These are phyloP conservation scores for Drosophila tanythrix DNA, from an alignment of 2,888 invertebrate species.

Conservation along the genomic window DNA sequence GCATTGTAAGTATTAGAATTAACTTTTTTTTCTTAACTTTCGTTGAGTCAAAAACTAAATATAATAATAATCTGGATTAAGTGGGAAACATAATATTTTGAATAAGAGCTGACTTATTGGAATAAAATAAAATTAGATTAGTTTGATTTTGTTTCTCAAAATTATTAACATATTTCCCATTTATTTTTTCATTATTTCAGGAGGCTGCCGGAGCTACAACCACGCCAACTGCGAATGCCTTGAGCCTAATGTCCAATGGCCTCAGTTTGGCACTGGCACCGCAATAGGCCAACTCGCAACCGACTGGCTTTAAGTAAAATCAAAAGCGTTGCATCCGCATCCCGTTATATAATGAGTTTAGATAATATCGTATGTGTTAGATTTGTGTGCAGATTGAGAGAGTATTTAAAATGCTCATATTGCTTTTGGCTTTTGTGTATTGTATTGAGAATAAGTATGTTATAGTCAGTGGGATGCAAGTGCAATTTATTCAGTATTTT, in stretches of 20 bases:
- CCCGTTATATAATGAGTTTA: slow-evolving; percentile 17
- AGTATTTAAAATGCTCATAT: slow-evolving; percentile 52
- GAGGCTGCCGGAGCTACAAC: slow-evolving; percentile 55
- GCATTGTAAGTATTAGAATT: slow-evolving; percentile 83
- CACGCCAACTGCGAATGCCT: slow-evolving; percentile 62
- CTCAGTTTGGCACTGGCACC: slow-evolving; percentile 82
- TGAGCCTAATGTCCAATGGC: slow-evolving; percentile 82
- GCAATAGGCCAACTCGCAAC: slow-evolving; percentile 62
- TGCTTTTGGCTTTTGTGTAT: slow-evolving; percentile 45
- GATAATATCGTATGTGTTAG: slow-evolving; percentile 9
- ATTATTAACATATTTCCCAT: background rate
- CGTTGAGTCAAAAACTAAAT: too few relatives aligned
- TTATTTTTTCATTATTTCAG: slow-evolving; percentile 22
- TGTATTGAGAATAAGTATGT: slow-evolving; percentile 29
- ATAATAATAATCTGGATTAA: background rate
- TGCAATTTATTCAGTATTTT: slow-evolving; percentile 79
- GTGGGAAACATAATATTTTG: background rate
- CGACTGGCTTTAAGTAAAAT: slow-evolving; percentile 35
- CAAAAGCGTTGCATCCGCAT: slow-evolving; percentile 28
- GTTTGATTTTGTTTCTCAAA: background rate
- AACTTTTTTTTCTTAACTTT: background rate
- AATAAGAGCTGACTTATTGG: background rate
- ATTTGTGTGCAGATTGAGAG: slow-evolving; percentile 17
- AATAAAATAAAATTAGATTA: background rate
- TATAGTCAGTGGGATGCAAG: slow-evolving; percentile 52